Conservation (phyloP, 2,888 invertebrate genomes). For the Calameuta pallipes region DNA sequence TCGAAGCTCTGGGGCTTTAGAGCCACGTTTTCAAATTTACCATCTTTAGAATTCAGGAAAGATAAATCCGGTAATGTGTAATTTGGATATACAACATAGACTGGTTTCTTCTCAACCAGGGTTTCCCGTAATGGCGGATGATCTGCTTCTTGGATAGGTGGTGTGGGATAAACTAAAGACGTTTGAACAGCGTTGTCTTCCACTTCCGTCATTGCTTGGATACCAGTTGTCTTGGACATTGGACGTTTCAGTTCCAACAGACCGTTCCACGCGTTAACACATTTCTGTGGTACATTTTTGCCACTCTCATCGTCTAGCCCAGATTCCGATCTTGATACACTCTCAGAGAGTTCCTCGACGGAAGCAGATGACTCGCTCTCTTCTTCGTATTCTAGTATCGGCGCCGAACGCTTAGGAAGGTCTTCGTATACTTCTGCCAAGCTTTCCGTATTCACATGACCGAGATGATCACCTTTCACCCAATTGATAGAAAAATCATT, state of each 20-base stretch:
- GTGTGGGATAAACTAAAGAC: constrained; percentile 59
- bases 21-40: constrained; percentile 74
- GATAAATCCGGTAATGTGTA: constrained; percentile 90
- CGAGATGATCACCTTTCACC: constrained; percentile 56
- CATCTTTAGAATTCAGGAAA: constrained; percentile 71
- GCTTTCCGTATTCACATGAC: constrained; percentile 40
- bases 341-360: constrained; percentile 67
- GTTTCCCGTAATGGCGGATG: constrained; percentile 48
- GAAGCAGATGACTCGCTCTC: constrained; percentile 67
- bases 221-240: constrained; percentile 50
- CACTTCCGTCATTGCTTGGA: constrained; percentile 54
- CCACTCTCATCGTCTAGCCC: constrained; percentile 61
- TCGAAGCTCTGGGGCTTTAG: constrained; percentile 77
- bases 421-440: constrained; percentile 39
- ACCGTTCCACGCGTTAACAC: constrained; percentile 11
- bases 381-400: constrained; percentile 64
- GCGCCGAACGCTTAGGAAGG: constrained; percentile 41
- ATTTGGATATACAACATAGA: constrained; percentile 91
- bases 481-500: constrained; percentile 63
- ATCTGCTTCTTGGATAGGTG: constrained; percentile 45
- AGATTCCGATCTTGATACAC: constrained; percentile 63
- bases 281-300: constrained; percentile 45
- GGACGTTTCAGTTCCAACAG: constrained; percentile 34
- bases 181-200: constrained; percentile 62
- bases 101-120: constrained; percentile 72